Evolutionary conservation across 2,888 invertebrate genomes (phyloP), one percentile per base, ranked within the genome.

Genomic region (Cataglyphis cursor): DNA sequence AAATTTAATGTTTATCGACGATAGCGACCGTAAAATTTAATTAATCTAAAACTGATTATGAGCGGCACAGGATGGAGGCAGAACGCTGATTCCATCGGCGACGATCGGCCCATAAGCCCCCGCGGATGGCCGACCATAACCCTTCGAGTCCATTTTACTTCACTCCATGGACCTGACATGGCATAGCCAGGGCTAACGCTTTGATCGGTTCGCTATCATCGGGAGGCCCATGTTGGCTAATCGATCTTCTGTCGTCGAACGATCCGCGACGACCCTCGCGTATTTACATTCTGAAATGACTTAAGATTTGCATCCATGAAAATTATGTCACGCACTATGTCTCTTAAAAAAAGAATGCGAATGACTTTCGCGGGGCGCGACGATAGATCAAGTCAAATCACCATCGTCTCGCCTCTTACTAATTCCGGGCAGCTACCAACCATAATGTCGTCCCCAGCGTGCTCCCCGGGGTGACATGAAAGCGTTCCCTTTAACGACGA

Each of bases 41-140:
- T 95, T 94, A 94, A 94, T 94, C 94, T 93, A 93, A 94, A 94
- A 94, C 94, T 94, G 94, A 94, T 94, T 94, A 94, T 94, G 93
- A 93, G 93, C 92, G 91, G 93, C 93, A 93, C 92, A 91, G 92
- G 93, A 93, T 91, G 93, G 89, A 87, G 87, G 89, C 91, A 91
- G 89, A 92, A 92, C 92, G 94, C 93, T 94, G 94, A 94, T 94
- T 94, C 94, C 94, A 94, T 94, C 94, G 93, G 91, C 92, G 89
- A 92, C 93, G 92, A 94, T 94, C 94, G 93, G 92, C 93, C 91
- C 92, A 93, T 94, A 94, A 94, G 93, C 94, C 90, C 48, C 38
- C 91, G 91, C 84, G 88, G 92, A 94, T 94, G 94, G 93, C 93
- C 88, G 90, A 91, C 92, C 93, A 93, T 94, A 94, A 94, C 94